Evolutionary conservation across 2,113 vertebrate species (phyloP), one percentile per base, ranked within the genome.

Genomic region (Polypterus senegalus): DNA sequence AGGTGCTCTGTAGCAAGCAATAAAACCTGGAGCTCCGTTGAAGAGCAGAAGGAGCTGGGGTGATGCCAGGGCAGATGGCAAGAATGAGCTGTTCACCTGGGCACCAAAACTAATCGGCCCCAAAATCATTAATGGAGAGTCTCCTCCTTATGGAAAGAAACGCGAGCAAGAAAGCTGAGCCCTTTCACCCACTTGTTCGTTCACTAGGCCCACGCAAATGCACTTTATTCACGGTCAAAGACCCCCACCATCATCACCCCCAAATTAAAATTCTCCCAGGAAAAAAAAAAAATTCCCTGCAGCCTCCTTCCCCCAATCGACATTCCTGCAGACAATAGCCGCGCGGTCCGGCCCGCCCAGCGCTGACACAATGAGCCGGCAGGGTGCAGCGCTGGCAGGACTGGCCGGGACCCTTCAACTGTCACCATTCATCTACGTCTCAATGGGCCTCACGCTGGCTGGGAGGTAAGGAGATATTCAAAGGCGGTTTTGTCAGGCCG

Each of bases 401-500:
- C 68, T 67, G 61, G 66, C 64, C 74, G 54, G 47, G 58, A 11
- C 66, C 65, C 68, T 65, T 65, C 66, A 63, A 63, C 65, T 64
- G 61, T 61, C 67, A 55, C 60, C 67, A 71, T 69, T 69, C 67
- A 72, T 49, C 66, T 62, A 58, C 47, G 61, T 58, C 60, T 59
- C 60, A 57, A 61, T 56, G 71, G 70, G 71, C 73, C 77, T 70
- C 76, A 70, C 48, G 70, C 78, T 73, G 77, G 66, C 71, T 70
- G 68, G 70, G 74, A 76, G 74, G 75, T 69, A 76, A 76, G 75
- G 70, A 62, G 60, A 70, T 54, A 68, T 66, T 64, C 66, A 68
- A 70, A 73, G 61, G 52, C 66, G 59, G 53, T 62, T 67, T 61
- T 64, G 62, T 59, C 27, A 61, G 61, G 63, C 55, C 11, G 47